phyloP scores from a whole-genome alignment of 1,140 invertebrate species.

The Drosophila mauritiana region DNA sequence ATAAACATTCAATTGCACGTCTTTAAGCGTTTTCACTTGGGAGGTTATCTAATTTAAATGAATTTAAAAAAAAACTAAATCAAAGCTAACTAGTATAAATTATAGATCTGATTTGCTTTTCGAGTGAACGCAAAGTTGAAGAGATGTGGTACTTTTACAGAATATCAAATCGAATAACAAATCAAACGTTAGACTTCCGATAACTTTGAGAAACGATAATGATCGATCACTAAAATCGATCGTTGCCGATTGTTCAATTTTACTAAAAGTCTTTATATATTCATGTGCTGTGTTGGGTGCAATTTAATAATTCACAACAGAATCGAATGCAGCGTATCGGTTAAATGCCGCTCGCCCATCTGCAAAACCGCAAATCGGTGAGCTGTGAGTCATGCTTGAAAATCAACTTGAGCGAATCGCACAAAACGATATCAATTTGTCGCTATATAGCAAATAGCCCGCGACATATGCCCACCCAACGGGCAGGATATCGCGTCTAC shows the following conservation, averaged over 20 bases:
- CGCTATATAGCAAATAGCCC: constrained; percentile 73
- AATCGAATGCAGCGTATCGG: background rate
- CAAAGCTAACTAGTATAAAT: no score
- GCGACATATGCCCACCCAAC: constrained; percentile 32
- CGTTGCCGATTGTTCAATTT: no score
- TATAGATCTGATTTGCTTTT: no score
- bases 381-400: constrained; percentile 71
- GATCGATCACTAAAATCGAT: no score
- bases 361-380: constrained; percentile 38
- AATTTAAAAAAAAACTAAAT: no score
- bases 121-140: no score
- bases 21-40: constrained; percentile 26
- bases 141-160: no score
- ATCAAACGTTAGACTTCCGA: no score
- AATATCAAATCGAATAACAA: no score
- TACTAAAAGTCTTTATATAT: no score
- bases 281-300: no score
- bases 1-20: constrained; percentile 60
- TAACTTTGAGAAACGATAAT: no score
- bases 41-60: background rate
- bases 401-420: constrained; percentile 80
- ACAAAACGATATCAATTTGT: constrained; percentile 83
- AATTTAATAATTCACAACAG: background rate
- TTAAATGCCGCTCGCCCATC: constrained; percentile 42
- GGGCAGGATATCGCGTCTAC: constrained; percentile 4